Conservation (phyloP, 2,888 invertebrate genomes). For the Spialia ferax region DNA sequence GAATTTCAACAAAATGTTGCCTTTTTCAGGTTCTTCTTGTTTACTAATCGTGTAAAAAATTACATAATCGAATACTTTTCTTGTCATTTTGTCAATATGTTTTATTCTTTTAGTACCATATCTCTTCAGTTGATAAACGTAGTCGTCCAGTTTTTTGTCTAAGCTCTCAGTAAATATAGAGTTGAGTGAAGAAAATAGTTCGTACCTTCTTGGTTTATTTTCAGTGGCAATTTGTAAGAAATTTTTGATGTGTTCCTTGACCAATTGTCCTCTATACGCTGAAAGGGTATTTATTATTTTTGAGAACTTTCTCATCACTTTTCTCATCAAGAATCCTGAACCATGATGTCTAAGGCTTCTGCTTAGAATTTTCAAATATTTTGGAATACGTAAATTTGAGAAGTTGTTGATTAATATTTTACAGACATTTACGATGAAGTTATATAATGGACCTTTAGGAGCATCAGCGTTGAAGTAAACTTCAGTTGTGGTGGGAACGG, state of each 20-base stretch:
- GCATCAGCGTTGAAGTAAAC: slow-evolving; percentile 44
- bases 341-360: slow-evolving; percentile 55
- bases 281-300: slow-evolving; percentile 55
- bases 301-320: slow-evolving; percentile 54
- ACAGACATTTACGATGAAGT: slow-evolving; percentile 64
- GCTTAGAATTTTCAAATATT: slow-evolving; percentile 58
- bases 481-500: slow-evolving; percentile 36
- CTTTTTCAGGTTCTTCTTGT: slow-evolving; percentile 49
- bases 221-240: slow-evolving; percentile 55
- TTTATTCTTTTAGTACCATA: slow-evolving; percentile 53
- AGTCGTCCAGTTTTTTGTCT: slow-evolving; percentile 62
- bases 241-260: slow-evolving; percentile 53
- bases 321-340: slow-evolving; percentile 53
- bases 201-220: slow-evolving; percentile 53
- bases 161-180: slow-evolving; percentile 54
- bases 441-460: slow-evolving; percentile 59
- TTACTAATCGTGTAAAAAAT: slow-evolving; percentile 56
- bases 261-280: slow-evolving; percentile 47
- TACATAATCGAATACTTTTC: slow-evolving; percentile 53
- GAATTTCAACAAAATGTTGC: slow-evolving; percentile 59
- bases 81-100: slow-evolving; percentile 57
- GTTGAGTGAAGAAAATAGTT: slow-evolving; percentile 62
- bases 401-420: slow-evolving; percentile 57
- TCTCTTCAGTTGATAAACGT: slow-evolving; percentile 59
- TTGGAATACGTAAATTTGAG: slow-evolving; percentile 48